Conservation (phyloP, 2,113 vertebrate species). For the Xiphophorus maculatus region DNA sequence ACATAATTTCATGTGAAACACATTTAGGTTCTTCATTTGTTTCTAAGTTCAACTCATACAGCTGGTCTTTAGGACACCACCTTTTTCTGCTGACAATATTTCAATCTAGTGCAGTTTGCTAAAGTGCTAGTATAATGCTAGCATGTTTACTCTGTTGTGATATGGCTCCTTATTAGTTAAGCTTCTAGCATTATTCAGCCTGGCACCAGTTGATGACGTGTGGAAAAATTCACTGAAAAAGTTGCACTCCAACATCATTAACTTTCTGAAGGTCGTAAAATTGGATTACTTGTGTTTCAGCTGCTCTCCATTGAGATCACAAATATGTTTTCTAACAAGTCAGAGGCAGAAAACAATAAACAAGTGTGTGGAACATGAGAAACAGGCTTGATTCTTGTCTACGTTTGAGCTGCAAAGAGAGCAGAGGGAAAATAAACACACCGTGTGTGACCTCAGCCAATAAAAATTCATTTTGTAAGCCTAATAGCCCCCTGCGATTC, state of each 20-base stretch:
- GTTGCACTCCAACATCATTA: not conserved
- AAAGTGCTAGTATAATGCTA: too few relatives aligned
- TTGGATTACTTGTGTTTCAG: not conserved
- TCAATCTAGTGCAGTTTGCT: too few relatives aligned
- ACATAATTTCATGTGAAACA: too few relatives aligned
- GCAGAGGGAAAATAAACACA: constrained; percentile 15
- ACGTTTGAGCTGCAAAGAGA: constrained; percentile 27
- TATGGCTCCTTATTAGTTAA: too few relatives aligned
- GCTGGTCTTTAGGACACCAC: too few relatives aligned
- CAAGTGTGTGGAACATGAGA: not conserved
- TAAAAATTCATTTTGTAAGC: constrained; percentile 39
- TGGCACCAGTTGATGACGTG: too few relatives aligned
- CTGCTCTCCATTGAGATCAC: not conserved
- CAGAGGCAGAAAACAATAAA: not conserved
- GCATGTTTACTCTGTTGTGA: too few relatives aligned
- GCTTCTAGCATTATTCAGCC: too few relatives aligned
- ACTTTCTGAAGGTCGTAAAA: not conserved
- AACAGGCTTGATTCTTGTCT: constrained; percentile 1
- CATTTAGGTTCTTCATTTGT: too few relatives aligned
- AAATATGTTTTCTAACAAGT: not conserved
- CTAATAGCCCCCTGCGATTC: constrained; percentile 36
- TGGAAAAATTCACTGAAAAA: not conserved
- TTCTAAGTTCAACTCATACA: too few relatives aligned
- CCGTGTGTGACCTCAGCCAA: constrained; percentile 41
- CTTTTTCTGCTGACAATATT: too few relatives aligned